Evolutionary conservation across 2,797 vertebrate genomes (phyloP), one percentile per base, ranked within the genome.

Genomic region (Sparidentex hasta): DNA sequence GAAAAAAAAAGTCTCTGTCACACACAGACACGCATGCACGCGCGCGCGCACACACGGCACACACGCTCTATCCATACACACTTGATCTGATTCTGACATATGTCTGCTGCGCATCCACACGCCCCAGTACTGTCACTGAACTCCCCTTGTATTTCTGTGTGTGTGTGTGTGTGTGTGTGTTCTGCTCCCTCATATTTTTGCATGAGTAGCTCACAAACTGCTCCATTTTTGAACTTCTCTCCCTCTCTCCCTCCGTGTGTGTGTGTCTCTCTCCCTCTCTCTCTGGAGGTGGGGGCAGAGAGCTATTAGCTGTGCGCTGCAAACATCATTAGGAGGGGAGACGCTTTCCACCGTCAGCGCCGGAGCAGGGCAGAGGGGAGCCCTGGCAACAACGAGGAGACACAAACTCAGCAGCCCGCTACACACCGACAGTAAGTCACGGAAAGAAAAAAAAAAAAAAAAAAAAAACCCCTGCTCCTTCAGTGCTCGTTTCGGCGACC

Each of bases 321-420:
- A 97, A 97, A 97, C 97, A 96, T 96, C 96, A 95, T 95, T 96
- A 95, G 95, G 96, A 96, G 95, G 95, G 95, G 95, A 97, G 96
- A 95, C 96, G 95, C 95, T 96, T 90, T 96, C 95, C 94, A 95
- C 90, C 96, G 95, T 95, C 96, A 94, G 95, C 96, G 95, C 95
- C 94, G 96, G 96, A 96, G 94, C 96, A 94, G 90, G 91, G 91
- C 90, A 74, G 90, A 74, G 90, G 91, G 93, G 94, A 95, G 94
- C 91, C 93, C 92, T 89, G 94, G 93, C 92, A 92, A 94, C 95
- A 90, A 92, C 88, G 88, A 94, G 4, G 88, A 88, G 86, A 87
- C 93, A 92, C 94, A 92, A 93, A 95, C 95, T 95, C 95, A 95
- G 92, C 95, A 94, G 93, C 93, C 95, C 95, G 94, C 87, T 93